These are phyloP conservation scores for Cybosia mesomella DNA, from an alignment of 2,888 invertebrate species.

Conservation along the genomic window DNA sequence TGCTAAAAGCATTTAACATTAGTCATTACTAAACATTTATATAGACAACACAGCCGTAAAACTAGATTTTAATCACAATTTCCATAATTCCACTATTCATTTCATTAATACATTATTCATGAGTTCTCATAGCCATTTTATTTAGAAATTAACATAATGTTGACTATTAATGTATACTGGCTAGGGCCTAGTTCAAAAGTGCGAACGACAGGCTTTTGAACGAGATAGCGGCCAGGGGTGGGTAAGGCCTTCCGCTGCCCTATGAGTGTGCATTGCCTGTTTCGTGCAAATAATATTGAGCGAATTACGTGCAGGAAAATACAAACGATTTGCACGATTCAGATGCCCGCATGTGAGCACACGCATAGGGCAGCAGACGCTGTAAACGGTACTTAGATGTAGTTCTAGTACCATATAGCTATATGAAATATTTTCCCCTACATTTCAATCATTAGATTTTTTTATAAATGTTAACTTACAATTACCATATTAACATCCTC, in stretches of 20 bases:
- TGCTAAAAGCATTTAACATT: slow-evolving; percentile 6
- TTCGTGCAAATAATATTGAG: too few species aligned
- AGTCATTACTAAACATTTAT: slow-evolving; percentile 13
- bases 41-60: slow-evolving; percentile 12
- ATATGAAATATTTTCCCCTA: neutral
- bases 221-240: neutral
- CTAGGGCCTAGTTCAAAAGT: neutral
- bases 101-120: slow-evolving; percentile 24
- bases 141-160: slow-evolving; percentile 19
- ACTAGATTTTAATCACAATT: slow-evolving; percentile 17
- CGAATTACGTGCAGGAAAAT: too few species aligned
- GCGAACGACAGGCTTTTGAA: neutral
- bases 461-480: too few species aligned
- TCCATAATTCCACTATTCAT: slow-evolving; percentile 23
- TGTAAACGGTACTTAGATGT: neutral
- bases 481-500: too few species aligned
- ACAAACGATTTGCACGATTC: too few species aligned
- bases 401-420: too few species aligned
- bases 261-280: too few species aligned
- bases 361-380: neutral
- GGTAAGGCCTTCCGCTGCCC: too few species aligned
- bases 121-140: slow-evolving; percentile 18
- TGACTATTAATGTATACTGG: slow-evolving; percentile 9
- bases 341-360: too few species aligned
- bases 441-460: too few species aligned